Evolutionary conservation across 2,113 vertebrate genomes (phyloP).

Genomic region (Rana temporaria): DNA sequence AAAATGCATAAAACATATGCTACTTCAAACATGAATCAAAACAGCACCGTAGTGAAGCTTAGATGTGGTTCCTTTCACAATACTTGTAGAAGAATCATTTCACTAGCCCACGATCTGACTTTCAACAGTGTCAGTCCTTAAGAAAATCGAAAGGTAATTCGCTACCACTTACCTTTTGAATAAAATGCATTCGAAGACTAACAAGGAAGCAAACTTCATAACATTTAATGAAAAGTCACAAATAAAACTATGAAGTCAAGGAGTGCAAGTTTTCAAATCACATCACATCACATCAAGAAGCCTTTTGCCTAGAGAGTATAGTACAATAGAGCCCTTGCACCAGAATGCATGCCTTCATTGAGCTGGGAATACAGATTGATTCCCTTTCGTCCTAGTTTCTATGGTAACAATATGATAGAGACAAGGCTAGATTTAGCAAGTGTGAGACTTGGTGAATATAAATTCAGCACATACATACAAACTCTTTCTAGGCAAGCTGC

Average conservation of each 20-base stretch:
- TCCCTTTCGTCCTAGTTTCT: conserved; percentile 47
- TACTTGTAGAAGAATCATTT: too few relatives aligned
- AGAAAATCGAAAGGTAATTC: not conserved
- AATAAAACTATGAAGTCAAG: conserved; percentile 38
- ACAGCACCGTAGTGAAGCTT: too few relatives aligned
- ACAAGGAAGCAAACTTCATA: not conserved
- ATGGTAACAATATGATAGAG: conserved; percentile 51
- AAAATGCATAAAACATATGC: too few relatives aligned
- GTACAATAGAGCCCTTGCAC: conserved; percentile 50
- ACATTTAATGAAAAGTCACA: conserved; percentile 18
- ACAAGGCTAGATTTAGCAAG: conserved; percentile 50
- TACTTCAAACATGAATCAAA: too few relatives aligned
- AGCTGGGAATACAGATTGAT: conserved; percentile 50
- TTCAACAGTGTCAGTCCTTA: not conserved
- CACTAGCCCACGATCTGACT: too few relatives aligned
- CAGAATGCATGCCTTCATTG: conserved; percentile 42
- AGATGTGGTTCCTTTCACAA: too few relatives aligned
- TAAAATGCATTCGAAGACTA: conserved; percentile 10
- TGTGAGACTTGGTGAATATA: conserved; percentile 45
- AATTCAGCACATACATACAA: conserved; percentile 28
- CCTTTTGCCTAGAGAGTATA: conserved; percentile 49
- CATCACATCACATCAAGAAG: conserved; percentile 43
- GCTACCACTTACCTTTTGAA: not conserved
- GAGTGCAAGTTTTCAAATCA: conserved; percentile 29
- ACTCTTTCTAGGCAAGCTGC: conserved; percentile 30